Conservation (phyloP, 2,797 vertebrate species). For the Margarornis squamiger region DNA sequence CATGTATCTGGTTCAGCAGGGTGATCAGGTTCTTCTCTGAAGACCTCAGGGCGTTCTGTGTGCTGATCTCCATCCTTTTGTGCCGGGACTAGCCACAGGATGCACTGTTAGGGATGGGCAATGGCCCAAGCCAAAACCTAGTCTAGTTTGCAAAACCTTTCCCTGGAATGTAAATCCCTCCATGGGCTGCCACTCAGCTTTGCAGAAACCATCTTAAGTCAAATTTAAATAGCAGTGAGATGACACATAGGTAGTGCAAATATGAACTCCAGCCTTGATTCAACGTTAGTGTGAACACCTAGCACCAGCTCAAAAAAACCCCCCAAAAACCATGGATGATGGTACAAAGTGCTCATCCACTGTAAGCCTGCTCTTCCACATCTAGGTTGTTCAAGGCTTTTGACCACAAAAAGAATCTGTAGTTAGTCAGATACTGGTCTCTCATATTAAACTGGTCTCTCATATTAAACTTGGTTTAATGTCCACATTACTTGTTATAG, state of each 20-base stretch:
- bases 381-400: not conserved
- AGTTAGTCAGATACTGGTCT: not conserved
- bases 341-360: too few relatives aligned
- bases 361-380: not conserved
- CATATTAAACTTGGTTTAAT: not conserved
- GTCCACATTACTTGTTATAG: not conserved
- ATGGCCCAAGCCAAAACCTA: not conserved
- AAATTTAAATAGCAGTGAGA: not conserved
- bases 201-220: not conserved
- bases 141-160: not conserved
- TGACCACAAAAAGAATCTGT: not conserved
- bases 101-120: not conserved
- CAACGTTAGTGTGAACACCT: not conserved
- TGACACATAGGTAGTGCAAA: accelerated
- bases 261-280: not conserved
- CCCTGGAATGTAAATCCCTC: not conserved
- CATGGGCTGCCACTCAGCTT: accelerated
- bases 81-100: conserved; percentile 62
- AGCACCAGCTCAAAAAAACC: not conserved
- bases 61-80: conserved; percentile 69
- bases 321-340: too few relatives aligned
- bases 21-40: conserved; percentile 75
- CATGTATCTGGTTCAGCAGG: conserved; percentile 80
- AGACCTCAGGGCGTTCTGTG: conserved; percentile 67
- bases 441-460: not conserved